A percentile compares a stretch with the other conserved stretches of the same genome.
phyloP scores from a whole-genome alignment of 2,888 invertebrate species.

The Monochamus alternatus region DNA sequence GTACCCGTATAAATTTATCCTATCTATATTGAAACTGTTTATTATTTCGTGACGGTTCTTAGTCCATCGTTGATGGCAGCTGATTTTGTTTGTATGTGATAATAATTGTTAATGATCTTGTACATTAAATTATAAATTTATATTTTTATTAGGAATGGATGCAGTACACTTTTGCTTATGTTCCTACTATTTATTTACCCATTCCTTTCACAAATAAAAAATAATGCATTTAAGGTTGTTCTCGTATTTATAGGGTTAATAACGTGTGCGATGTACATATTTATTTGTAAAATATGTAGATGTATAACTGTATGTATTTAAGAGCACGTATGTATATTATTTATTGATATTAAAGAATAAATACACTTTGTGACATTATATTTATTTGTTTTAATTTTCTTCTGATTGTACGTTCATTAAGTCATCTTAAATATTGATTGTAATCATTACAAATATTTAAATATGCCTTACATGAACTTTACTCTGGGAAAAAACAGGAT shows the following conservation, averaged over 20 bases:
- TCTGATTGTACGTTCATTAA: not conserved
- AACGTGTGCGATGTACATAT: constrained; percentile 63
- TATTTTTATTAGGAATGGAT: constrained; percentile 48
- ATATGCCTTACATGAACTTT: too few species aligned
- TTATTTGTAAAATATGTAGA: constrained; percentile 65
- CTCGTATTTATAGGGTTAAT: constrained; percentile 40
- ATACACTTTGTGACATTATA: constrained; percentile 55
- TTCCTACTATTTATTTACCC: constrained; percentile 52
- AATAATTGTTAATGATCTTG: constrained; percentile 42
- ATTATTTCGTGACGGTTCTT: constrained; percentile 48
- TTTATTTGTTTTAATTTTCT: constrained; percentile 28
- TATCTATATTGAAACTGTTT: constrained; percentile 15
- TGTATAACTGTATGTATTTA: constrained; percentile 62
- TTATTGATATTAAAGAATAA: constrained; percentile 64
- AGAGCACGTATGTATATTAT: constrained; percentile 66
- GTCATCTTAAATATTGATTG: not conserved
- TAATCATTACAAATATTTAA: too few species aligned
- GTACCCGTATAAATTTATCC: constrained; percentile 22
- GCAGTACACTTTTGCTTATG: constrained; percentile 43
- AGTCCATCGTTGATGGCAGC: constrained; percentile 51
- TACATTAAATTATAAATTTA: constrained; percentile 42
- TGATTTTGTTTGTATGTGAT: constrained; percentile 61
- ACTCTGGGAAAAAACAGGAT: too few species aligned
- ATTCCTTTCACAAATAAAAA: constrained; percentile 42
- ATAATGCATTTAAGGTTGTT: constrained; percentile 59